These are phyloP conservation scores for Sparidentex hasta DNA, from an alignment of 2,797 vertebrate genomes.

Conservation along the genomic window DNA sequence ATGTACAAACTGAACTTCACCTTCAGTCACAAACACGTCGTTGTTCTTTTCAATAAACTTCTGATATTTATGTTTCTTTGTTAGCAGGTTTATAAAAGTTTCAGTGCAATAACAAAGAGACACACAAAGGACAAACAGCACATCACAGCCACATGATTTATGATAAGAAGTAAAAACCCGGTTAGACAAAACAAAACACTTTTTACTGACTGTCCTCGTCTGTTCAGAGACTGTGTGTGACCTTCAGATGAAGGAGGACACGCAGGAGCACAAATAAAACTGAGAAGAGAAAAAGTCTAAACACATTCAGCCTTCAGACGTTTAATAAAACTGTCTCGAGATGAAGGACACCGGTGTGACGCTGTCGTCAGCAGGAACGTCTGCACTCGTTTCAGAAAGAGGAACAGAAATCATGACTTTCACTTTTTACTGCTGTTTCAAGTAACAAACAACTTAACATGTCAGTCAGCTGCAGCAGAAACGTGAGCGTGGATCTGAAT, in stretches of 20 bases:
- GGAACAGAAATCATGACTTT: no score
- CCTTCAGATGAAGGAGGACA: neutral
- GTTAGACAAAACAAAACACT: neutral
- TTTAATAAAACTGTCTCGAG: neutral
- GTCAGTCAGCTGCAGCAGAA: neutral
- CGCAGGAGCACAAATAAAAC: neutral
- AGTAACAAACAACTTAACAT: neutral
- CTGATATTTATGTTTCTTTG: neutral
- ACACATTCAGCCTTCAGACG: conserved; percentile 2
- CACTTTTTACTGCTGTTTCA: no score
- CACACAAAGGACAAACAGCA: no score
- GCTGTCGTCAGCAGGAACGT: no score
- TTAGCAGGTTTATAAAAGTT: no score
- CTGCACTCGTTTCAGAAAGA: no score
- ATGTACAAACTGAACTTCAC: neutral
- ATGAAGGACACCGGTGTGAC: neutral
- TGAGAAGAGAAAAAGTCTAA: neutral
- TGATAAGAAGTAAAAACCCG: no score
- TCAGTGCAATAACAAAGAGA: neutral
- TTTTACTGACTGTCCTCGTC: neutral
- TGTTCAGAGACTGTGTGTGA: neutral
- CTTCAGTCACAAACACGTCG: neutral
- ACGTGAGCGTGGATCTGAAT: neutral
- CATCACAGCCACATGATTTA: neutral
- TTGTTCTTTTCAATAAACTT: no score